phyloP scores from a whole-genome alignment of 2,113 vertebrate species.

The Misgurnus mizolepis region DNA sequence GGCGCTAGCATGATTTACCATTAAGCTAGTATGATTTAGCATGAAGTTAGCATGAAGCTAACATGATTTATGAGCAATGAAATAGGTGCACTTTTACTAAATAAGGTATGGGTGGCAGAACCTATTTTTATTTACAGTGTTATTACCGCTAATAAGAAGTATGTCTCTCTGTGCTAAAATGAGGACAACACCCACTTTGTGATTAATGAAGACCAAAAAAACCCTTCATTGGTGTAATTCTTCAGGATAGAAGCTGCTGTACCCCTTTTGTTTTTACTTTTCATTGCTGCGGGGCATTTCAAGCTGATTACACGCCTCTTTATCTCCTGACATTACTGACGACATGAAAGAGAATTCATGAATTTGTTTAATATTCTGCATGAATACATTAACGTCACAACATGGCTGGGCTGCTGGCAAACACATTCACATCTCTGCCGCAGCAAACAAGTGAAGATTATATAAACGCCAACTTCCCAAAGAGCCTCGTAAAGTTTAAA shows the following conservation, averaged over 20 bases:
- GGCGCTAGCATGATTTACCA: too few species aligned
- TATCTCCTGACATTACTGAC: slow-evolving; percentile 63
- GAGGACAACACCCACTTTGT: background rate
- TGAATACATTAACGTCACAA: slow-evolving; percentile 67
- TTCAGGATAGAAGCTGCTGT: slow-evolving; percentile 30
- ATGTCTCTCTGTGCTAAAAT: slow-evolving; percentile 13
- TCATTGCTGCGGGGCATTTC: slow-evolving; percentile 60
- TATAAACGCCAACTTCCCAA: background rate
- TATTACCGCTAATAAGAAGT: too few species aligned
- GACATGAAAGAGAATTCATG: slow-evolving; percentile 77
- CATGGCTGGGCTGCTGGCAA: slow-evolving; percentile 43
- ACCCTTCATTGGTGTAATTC: slow-evolving; percentile 17
- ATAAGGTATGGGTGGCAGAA: too few species aligned
- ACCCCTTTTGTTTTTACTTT: slow-evolving; percentile 14
- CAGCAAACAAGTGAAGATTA: slow-evolving; percentile 3
- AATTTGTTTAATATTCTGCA: slow-evolving; percentile 75
- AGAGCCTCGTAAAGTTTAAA: background rate
- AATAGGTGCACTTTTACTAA: too few species aligned
- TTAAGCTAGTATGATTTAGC: too few species aligned
- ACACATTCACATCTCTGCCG: slow-evolving; percentile 27
- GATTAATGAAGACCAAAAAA: slow-evolving; percentile 33
- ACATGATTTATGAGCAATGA: too few species aligned
- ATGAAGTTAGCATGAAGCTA: too few species aligned
- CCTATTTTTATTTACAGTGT: too few species aligned
- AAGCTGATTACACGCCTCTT: slow-evolving; percentile 66